phyloP scores from a whole-genome alignment of 2,888 invertebrate species.

The Cryptosula pallasiana region DNA sequence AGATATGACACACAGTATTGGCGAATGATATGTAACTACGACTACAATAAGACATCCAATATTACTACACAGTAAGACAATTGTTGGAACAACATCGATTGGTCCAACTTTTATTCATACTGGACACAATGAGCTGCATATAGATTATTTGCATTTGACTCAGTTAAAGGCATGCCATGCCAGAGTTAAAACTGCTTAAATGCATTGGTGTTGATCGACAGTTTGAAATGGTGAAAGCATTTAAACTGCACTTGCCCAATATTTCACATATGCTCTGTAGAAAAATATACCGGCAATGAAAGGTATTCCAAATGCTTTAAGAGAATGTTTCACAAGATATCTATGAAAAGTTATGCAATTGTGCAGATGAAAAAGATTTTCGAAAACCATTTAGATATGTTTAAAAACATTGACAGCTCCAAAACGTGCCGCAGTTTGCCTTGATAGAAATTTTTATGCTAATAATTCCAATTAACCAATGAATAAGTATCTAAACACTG shows the following conservation, averaged over 20 bases:
- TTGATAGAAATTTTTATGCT: not conserved
- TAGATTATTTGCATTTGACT: not conserved
- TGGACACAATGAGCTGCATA: not conserved
- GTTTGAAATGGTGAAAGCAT: not conserved
- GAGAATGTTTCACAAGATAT: not conserved
- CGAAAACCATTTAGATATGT: not conserved
- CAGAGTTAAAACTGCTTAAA: not conserved
- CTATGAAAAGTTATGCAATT: not conserved
- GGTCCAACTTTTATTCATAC: no score
- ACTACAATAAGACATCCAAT: not conserved
- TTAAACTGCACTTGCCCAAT: not conserved
- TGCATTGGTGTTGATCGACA: not conserved
- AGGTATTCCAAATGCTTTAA: not conserved
- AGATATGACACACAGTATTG: not conserved
- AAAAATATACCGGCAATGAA: not conserved
- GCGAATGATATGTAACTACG: not conserved
- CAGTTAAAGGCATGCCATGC: not conserved
- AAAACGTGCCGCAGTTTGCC: not conserved
- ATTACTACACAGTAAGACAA: not conserved
- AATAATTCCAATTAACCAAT: not conserved
- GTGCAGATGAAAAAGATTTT: not conserved
- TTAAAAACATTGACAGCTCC: not conserved
- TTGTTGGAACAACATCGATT: not conserved
- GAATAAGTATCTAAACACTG: not conserved
- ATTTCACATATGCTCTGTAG: not conserved